Percentiles rank a stretch among this genome's conserved stretches.
These are phyloP conservation scores for Heteromyza rotundicornis DNA, from an alignment of 2,888 invertebrate species.

Conservation along the genomic window DNA sequence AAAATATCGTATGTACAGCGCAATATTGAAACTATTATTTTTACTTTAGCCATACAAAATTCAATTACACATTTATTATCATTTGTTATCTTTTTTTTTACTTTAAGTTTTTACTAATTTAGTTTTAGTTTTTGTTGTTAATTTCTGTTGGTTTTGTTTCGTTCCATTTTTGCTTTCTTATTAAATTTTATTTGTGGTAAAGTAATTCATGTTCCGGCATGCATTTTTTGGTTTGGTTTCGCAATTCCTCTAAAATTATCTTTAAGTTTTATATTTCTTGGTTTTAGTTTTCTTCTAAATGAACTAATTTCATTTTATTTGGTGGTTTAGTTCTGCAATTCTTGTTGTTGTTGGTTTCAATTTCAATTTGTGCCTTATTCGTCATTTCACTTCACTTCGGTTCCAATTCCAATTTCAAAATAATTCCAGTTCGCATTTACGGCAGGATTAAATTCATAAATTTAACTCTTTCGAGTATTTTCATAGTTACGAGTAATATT, in stretches of 20 bases:
- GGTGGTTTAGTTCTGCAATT: constrained; percentile 33
- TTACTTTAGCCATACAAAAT: too few relatives aligned
- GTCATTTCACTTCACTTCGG: too few relatives aligned
- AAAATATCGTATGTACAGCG: too few relatives aligned
- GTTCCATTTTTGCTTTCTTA: constrained; percentile 25
- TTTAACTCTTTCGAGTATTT: constrained; percentile 18
- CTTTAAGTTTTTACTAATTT: constrained; percentile 25
- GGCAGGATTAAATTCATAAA: constrained; percentile 51
- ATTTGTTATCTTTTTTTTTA: constrained; percentile 19
- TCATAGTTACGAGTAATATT: constrained; percentile 3
- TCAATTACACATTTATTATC: not conserved
- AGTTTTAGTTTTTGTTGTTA: constrained; percentile 18
- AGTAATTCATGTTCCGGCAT: constrained; percentile 4
- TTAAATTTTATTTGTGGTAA: not conserved
- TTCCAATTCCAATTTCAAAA: too few relatives aligned
- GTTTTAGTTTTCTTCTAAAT: not conserved
- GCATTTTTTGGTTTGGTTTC: not conserved
- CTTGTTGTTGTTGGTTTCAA: constrained; percentile 23
- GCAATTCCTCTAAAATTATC: constrained; percentile 15
- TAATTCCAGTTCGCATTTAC: constrained; percentile 48
- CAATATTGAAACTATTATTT: too few relatives aligned
- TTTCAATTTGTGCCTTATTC: too few relatives aligned
- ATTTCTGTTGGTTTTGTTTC: constrained; percentile 16
- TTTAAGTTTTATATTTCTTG: constrained; percentile 22
- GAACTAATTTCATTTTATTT: constrained; percentile 5